A percentile compares a stretch with the other conserved stretches of the same genome.
Evolutionary conservation across 2,113 vertebrate species (phyloP).

Genomic region (Cinclus mexicanus): DNA sequence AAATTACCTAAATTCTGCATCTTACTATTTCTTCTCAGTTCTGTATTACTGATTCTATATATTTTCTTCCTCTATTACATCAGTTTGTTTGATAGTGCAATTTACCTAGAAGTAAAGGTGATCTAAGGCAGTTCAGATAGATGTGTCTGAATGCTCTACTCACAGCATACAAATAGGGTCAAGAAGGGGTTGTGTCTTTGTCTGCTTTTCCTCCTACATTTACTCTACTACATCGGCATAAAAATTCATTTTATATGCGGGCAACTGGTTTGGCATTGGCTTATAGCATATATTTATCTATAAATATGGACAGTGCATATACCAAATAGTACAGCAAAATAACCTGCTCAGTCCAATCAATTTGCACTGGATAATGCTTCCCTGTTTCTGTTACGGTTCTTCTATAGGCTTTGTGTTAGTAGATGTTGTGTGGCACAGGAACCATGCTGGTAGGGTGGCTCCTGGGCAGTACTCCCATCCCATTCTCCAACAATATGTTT

Average conservation of each 20-base stretch:
- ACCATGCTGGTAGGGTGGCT: fast-evolving
- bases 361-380: neutral
- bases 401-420: fast-evolving
- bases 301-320: neutral
- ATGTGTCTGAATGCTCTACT: neutral
- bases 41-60: neutral
- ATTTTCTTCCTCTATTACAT: neutral
- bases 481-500: neutral
- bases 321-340: neutral
- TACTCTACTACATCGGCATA: neutral
- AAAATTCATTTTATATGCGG: neutral
- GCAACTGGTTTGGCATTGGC: neutral
- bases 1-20: neutral
- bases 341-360: neutral
- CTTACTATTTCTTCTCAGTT: neutral
- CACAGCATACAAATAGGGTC: neutral
- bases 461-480: neutral
- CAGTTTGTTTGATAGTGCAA: neutral
- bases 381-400: neutral
- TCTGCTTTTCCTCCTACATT: neutral
- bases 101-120: neutral
- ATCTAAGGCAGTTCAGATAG: neutral
- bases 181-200: neutral
- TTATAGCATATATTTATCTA: neutral
- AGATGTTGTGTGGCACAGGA: neutral